Evolutionary conservation across 2,113 vertebrate genomes (phyloP).

Genomic region (Paradoxurus hermaphroditus): DNA sequence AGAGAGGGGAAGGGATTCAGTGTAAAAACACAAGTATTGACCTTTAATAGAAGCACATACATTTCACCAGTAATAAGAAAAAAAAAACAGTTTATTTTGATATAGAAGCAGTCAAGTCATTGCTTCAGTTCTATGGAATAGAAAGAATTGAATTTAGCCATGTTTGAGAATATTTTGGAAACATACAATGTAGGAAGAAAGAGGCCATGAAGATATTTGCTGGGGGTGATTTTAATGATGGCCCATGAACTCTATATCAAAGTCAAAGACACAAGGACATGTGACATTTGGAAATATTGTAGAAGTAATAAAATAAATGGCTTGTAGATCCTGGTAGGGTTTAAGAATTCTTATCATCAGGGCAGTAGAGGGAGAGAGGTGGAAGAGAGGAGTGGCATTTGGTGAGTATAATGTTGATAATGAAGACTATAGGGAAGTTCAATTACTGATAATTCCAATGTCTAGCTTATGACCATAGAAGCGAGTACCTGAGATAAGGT

Average conservation of each 20-base stretch:
- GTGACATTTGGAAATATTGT: not conserved
- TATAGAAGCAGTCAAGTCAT: not conserved
- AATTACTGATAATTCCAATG: not conserved
- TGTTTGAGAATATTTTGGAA: not conserved
- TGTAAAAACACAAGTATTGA: not conserved
- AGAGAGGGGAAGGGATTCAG: not conserved
- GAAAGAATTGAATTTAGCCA: not conserved
- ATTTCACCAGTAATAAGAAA: not conserved
- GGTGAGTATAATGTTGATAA: not conserved
- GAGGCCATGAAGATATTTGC: not conserved
- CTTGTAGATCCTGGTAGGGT: not conserved
- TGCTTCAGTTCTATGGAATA: not conserved
- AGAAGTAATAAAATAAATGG: not conserved
- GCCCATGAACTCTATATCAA: not conserved
- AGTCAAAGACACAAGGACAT: not conserved
- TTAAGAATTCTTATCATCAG: not conserved
- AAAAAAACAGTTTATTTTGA: not conserved
- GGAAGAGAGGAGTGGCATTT: not conserved
- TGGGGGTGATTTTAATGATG: not conserved
- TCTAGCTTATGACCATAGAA: not conserved
- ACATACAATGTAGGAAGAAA: not conserved
- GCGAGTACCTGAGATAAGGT: not conserved
- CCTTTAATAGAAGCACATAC: not conserved
- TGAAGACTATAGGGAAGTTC: not conserved
- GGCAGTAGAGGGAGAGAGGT: not conserved